phyloP scores from a whole-genome alignment of 1,140 invertebrate species.

The Pachyrhynchus sulphureomaculatus region DNA sequence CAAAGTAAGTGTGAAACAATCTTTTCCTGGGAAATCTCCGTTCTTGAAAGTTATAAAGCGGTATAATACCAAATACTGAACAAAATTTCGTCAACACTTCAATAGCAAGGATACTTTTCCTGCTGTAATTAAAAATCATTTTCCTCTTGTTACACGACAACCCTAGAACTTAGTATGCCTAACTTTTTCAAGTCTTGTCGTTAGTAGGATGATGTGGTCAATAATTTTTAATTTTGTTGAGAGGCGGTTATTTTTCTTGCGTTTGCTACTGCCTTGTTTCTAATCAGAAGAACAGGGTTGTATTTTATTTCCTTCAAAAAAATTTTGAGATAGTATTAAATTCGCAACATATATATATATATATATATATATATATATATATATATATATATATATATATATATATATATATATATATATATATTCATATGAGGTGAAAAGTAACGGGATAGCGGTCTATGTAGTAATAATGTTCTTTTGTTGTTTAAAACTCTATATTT shows the following conservation, averaged over 20 bases:
- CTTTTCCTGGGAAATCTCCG: constrained; percentile 8
- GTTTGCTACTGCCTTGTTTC: background rate
- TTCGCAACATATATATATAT: background rate
- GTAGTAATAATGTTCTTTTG: too few relatives aligned
- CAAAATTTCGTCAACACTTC: constrained; percentile 15
- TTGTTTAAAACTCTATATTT: too few relatives aligned
- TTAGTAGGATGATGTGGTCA: too few relatives aligned
- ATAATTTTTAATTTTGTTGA: background rate
- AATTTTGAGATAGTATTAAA: too few relatives aligned
- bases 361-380: constrained; percentile 7
- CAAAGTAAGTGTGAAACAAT: constrained; percentile 2
- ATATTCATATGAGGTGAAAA: background rate
- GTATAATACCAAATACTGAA: constrained; percentile 19
- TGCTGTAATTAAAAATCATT: constrained; percentile 12
- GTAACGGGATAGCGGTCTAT: too few relatives aligned
- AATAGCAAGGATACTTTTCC: constrained; percentile 13
- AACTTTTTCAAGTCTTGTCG: too few relatives aligned
- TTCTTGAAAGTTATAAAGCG: constrained; percentile 8
- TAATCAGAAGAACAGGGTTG: background rate
- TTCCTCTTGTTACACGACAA: background rate
- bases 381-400: constrained; percentile 7
- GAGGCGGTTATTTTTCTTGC: background rate
- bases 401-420: constrained; percentile 7
- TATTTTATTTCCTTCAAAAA: background rate
- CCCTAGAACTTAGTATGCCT: background rate